Percentiles rank a stretch among this genome's conserved stretches.
These are phyloP conservation scores for Drosophila parthenogenetica DNA, from an alignment of 2,888 invertebrate species.

Conservation along the genomic window DNA sequence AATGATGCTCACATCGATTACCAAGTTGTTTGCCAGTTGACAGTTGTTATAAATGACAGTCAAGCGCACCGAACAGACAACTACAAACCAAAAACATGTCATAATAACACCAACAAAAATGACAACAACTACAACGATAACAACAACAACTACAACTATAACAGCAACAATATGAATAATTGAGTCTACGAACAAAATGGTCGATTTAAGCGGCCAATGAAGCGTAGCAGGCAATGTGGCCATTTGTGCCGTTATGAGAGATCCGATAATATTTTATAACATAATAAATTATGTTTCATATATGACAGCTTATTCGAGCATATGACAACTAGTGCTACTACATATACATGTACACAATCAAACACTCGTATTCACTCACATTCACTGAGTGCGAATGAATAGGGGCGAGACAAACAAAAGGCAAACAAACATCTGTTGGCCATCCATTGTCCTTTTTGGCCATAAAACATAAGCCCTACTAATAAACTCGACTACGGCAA, in stretches of 20 bases:
- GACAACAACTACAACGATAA: constrained; percentile 40
- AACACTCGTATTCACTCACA: too few relatives aligned
- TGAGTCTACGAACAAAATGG: constrained; percentile 79
- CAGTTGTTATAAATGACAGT: constrained; percentile 78
- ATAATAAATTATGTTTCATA: constrained; percentile 80
- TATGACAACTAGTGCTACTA: constrained; percentile 69
- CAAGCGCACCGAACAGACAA: constrained; percentile 50
- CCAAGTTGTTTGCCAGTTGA: constrained; percentile 66
- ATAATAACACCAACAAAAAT: constrained; percentile 58
- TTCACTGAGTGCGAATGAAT: constrained; percentile 35
- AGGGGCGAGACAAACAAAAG: constrained; percentile 67
- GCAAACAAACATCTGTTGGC: constrained; percentile 77
- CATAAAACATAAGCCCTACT: constrained; percentile 79
- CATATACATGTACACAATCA: constrained; percentile 5
- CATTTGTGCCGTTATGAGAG: constrained; percentile 39
- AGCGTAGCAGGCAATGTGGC: constrained; percentile 51
- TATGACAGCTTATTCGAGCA: constrained; percentile 79
- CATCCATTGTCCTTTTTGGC: constrained; percentile 78
- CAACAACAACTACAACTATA: constrained; percentile 26
- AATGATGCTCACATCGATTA: constrained; percentile 57
- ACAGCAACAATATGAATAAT: constrained; percentile 71
- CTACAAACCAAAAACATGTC: constrained; percentile 79
- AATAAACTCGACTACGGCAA: constrained; percentile 73
- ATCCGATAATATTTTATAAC: constrained; percentile 80
- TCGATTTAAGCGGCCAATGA: constrained; percentile 80